A percentile compares a stretch with the other conserved stretches of the same genome.
Conservation (phyloP, 2,113 vertebrate genomes). For the Silurus glanis region DNA sequence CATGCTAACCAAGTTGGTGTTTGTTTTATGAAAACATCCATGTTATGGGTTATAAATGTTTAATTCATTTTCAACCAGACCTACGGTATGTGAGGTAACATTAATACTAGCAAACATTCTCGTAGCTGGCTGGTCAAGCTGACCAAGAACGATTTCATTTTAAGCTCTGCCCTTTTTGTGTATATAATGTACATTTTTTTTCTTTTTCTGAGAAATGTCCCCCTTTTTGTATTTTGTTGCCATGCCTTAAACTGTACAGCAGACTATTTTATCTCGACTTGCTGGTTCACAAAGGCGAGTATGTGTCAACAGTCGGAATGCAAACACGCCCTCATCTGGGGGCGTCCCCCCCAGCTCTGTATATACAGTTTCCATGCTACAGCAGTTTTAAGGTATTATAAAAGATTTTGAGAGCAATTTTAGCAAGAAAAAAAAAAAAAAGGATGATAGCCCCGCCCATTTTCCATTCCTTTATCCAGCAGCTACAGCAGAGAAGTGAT, state of each 20-base stretch:
- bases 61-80: neutral
- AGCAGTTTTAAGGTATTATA: conserved; percentile 25
- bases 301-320: neutral
- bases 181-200: conserved; percentile 56
- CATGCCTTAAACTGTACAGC: conserved; percentile 59
- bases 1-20: neutral
- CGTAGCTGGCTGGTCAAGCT: neutral
- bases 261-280: neutral
- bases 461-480: neutral
- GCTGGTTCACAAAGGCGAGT: neutral
- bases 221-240: conserved; percentile 37
- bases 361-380: conserved; percentile 31
- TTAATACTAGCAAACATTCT: neutral
- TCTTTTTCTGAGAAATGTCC: neutral
- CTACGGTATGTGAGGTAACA: neutral
- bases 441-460: neutral
- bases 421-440: neutral
- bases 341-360: conserved; percentile 18
- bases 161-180: conserved; percentile 20
- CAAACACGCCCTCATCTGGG: neutral
- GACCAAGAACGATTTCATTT: neutral
- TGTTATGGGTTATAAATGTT: too few species aligned
- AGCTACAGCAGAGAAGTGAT: neutral
- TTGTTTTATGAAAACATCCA: neutral
- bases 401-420: conserved; percentile 11